These are phyloP conservation scores for Pyxicephalus adspersus DNA, from an alignment of 2,113 vertebrate species.

Conservation along the genomic window DNA sequence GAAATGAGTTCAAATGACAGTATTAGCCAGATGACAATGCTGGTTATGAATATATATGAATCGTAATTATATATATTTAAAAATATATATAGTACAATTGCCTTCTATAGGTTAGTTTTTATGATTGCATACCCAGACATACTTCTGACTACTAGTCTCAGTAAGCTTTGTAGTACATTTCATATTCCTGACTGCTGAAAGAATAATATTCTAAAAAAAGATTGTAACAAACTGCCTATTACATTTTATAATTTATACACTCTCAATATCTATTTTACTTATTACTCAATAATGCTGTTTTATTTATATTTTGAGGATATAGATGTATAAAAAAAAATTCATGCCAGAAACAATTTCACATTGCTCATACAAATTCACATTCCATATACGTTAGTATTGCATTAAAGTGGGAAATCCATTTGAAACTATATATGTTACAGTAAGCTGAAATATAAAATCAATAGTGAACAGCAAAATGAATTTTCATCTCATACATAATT, in stretches of 20 bases:
- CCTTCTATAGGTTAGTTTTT: no score
- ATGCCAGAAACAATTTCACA: background rate
- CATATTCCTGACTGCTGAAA: no score
- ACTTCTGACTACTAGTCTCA: no score
- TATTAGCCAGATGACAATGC: no score
- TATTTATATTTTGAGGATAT: background rate
- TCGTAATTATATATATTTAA: no score
- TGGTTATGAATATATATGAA: no score
- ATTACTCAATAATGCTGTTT: background rate
- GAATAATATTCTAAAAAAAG: no score
- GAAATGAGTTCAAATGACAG: no score
- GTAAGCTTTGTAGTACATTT: no score
- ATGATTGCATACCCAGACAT: no score
- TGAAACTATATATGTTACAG: slow-evolving; percentile 21
- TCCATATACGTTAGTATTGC: background rate
- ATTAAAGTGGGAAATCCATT: slow-evolving; percentile 10
- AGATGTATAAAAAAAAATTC: background rate
- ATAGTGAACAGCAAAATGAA: slow-evolving; percentile 16
- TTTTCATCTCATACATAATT: slow-evolving; percentile 35
- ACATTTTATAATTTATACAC: background rate
- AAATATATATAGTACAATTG: no score
- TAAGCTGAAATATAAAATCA: slow-evolving; percentile 7
- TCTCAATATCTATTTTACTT: background rate
- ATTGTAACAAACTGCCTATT: no score
- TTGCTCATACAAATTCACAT: background rate